A percentile compares a stretch with the other conserved stretches of the same genome.
phyloP scores from a whole-genome alignment of 37 sponge, comb jelly and placozoan genomes.

The Mnemiopsis leidyi region DNA sequence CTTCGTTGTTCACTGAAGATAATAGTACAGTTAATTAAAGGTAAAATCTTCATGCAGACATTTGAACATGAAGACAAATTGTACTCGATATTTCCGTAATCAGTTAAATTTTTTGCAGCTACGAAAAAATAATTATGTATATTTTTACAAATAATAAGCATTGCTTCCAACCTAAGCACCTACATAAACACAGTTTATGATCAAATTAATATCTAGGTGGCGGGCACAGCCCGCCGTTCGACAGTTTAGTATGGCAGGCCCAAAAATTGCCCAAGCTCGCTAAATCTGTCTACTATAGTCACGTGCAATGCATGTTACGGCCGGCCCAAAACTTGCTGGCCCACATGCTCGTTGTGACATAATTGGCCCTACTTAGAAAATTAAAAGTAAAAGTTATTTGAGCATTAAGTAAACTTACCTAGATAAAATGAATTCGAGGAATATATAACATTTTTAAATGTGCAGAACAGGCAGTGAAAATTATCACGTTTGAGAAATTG shows the following conservation, averaged over 20 bases:
- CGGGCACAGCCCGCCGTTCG: conserved; percentile 18
- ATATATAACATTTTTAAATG: not conserved
- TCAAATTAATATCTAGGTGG: not conserved
- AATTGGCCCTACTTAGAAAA: not conserved
- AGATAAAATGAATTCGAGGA: not conserved
- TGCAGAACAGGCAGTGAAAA: conserved; percentile 61
- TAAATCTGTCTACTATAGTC: conserved; percentile 35
- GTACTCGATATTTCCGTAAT: too few species aligned
- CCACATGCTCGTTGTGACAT: not conserved
- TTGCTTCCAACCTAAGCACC: not conserved
- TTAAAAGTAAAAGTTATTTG: not conserved
- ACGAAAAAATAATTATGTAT: too few species aligned
- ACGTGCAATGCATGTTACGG: conserved; percentile 29
- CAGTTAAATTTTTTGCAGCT: too few species aligned
- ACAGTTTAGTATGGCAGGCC: conserved; percentile 65
- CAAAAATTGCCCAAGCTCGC: conserved; percentile 49
- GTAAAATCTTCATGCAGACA: too few species aligned
- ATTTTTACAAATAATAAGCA: not conserved
- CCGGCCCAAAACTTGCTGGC: conserved; percentile 61
- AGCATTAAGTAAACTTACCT: not conserved
- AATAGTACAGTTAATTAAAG: too few species aligned
- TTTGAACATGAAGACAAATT: too few species aligned
- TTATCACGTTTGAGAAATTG: not conserved
- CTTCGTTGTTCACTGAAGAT: conserved; percentile 44
- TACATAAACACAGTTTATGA: not conserved